A percentile compares a stretch with the other conserved stretches of the same genome.
phyloP scores from a whole-genome alignment of 2,888 invertebrate genomes.

The Trachelus iudaicus region DNA sequence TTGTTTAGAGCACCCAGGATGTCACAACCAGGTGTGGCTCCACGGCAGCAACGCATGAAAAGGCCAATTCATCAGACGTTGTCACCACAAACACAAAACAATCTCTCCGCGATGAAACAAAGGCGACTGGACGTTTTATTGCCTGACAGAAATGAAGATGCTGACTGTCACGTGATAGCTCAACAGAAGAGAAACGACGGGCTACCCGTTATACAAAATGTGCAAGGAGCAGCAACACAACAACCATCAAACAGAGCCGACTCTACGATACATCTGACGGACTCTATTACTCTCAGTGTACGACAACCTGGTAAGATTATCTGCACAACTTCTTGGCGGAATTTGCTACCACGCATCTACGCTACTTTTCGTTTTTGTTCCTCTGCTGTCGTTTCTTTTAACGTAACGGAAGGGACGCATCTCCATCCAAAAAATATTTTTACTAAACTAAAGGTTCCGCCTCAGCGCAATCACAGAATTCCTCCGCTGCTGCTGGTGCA shows the following conservation, averaged over 20 bases:
- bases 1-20: conserved; percentile 44
- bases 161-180: conserved; percentile 81
- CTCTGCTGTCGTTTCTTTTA: conserved; percentile 5
- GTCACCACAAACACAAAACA: conserved; percentile 38
- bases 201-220: conserved; percentile 79
- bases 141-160: conserved; percentile 78
- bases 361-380: conserved; percentile 23
- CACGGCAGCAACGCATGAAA: conserved; percentile 59
- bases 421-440: conserved; percentile 27
- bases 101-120: conserved; percentile 59
- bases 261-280: conserved; percentile 76
- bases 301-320: conserved; percentile 61
- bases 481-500: conserved; percentile 44
- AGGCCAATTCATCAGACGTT: conserved; percentile 45
- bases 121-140: conserved; percentile 73
- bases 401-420: conserved; percentile 14
- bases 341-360: neutral
- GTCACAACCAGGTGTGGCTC: conserved; percentile 47
- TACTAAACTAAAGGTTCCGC: conserved; percentile 60
- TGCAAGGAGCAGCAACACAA: conserved; percentile 70
- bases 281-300: conserved; percentile 77
- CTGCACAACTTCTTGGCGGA: conserved; percentile 12
- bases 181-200: conserved; percentile 80
- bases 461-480: conserved; percentile 58
- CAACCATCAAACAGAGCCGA: conserved; percentile 60